phyloP scores from a whole-genome alignment of 2,888 invertebrate species.

The Halictus quadricinctus region DNA sequence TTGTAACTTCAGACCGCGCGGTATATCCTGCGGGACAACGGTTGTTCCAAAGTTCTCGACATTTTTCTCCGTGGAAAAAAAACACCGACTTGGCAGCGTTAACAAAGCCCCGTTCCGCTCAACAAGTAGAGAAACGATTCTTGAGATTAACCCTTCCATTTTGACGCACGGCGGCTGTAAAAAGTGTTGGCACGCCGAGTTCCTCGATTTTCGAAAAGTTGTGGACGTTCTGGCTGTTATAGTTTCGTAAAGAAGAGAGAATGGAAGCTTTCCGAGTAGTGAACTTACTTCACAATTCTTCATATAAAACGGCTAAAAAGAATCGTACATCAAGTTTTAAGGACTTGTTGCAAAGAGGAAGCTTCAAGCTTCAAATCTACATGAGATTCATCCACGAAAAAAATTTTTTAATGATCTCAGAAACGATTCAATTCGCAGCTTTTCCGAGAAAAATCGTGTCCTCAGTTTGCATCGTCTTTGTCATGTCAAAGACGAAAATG shows the following conservation, averaged over 20 bases:
- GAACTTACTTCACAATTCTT: too few species aligned
- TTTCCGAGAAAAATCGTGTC: too few species aligned
- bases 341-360: too few species aligned
- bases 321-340: too few species aligned
- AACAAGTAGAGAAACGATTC: constrained; percentile 13
- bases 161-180: background rate
- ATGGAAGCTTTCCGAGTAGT: too few species aligned
- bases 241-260: background rate
- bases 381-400: too few species aligned
- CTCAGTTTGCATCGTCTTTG: too few species aligned
- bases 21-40: background rate
- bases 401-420: too few species aligned
- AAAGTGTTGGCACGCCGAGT: background rate
- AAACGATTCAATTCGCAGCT: too few species aligned
- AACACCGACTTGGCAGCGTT: constrained; percentile 1
- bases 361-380: too few species aligned
- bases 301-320: too few species aligned
- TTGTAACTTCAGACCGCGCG: constrained; percentile 2
- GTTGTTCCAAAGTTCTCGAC: constrained; percentile 15
- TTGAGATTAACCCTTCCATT: background rate
- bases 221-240: background rate
- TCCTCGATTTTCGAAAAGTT: background rate
- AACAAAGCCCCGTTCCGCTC: constrained; percentile 6
- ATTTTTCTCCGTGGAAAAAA: constrained; percentile 4
- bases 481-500: too few species aligned